Evolutionary conservation across 2,797 vertebrate genomes (phyloP), one percentile per base, ranked within the genome.

Genomic region (Lophotriccus pileatus): DNA sequence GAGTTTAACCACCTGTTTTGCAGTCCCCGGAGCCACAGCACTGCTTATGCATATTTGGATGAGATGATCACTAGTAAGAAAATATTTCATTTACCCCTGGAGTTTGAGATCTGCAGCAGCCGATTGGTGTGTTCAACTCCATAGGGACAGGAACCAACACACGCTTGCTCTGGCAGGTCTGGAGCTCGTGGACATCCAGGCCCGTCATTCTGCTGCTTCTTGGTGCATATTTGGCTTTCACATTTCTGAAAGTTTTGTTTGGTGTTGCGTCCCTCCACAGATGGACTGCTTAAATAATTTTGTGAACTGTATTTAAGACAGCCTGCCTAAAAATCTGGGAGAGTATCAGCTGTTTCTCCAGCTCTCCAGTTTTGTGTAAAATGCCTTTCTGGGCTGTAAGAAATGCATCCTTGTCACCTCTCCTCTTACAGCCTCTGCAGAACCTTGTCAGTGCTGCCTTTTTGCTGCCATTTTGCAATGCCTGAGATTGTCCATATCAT

Each of bases 291-390:
- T 82, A 39, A 87, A 89, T 39, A 83, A 82, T 89, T 82, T 52
- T 41, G n/a, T 68, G 37, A 85, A 46, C n/a, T 80, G 30, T 34
- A 55, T 67, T 86, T 83, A 44, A 37, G 88, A 88, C 74, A 93
- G 49, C 67, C 82, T 95, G 70, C 47, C 58, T 81, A 53, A 84
- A 91, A 93, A 53, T 78, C 62, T 89, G 58, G 58, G 62, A 87
- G 32, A 58, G 14, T 49, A 27, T 72, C 62, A 89, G 58, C 74
- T 81, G 32, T 84, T 90, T 86, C 58, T 81, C 25, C 76, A 83
- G 63, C 67, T 91, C 46, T 93, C 27, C 36, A 36, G 52, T 70
- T 93, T 25, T 81, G 74, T 78, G 8, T 46, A 75, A 24, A 19
- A 15, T 37, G 41, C 41, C 66, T 67, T 92, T 53, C 53, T 74